phyloP scores from a whole-genome alignment of 2,797 vertebrate genomes.

The Harpagifer antarcticus region DNA sequence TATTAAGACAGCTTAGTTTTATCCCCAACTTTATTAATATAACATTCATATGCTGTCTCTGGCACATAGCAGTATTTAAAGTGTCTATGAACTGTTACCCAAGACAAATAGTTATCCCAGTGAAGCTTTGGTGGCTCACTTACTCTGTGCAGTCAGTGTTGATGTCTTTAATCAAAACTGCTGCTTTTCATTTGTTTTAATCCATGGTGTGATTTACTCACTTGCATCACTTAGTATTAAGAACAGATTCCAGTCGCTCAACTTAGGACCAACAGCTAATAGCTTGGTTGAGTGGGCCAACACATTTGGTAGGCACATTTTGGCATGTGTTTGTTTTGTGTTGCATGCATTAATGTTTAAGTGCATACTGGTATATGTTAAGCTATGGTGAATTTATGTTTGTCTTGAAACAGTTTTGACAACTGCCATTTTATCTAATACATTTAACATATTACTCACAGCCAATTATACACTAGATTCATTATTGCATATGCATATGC shows the following conservation, averaged over 20 bases:
- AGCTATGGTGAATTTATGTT: too few species aligned
- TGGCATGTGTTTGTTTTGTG: too few species aligned
- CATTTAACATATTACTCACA: too few species aligned
- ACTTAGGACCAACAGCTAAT: too few species aligned
- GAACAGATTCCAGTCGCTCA: neutral
- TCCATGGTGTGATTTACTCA: neutral
- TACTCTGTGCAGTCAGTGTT: neutral
- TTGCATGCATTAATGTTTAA: too few species aligned
- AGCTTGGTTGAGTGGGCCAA: too few species aligned
- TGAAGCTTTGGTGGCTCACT: neutral
- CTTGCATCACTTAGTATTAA: neutral
- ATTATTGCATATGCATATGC: too few species aligned
- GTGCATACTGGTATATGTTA: too few species aligned
- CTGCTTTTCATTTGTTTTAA: neutral
- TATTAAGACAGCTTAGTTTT: slow-evolving; percentile 1
- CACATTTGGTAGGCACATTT: too few species aligned
- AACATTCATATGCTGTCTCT: neutral
- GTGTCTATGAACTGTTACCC: neutral
- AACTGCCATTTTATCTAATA: neutral
- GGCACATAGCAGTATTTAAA: neutral
- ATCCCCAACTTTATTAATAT: slow-evolving; percentile 11
- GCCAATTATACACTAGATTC: too few species aligned
- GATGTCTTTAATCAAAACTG: slow-evolving; percentile 29
- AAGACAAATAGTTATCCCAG: neutral
- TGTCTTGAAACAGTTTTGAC: neutral